Percentiles rank a stretch among this genome's conserved stretches.
Evolutionary conservation across 2,888 invertebrate species (phyloP).

Genomic region (Mallateleia sp.): DNA sequence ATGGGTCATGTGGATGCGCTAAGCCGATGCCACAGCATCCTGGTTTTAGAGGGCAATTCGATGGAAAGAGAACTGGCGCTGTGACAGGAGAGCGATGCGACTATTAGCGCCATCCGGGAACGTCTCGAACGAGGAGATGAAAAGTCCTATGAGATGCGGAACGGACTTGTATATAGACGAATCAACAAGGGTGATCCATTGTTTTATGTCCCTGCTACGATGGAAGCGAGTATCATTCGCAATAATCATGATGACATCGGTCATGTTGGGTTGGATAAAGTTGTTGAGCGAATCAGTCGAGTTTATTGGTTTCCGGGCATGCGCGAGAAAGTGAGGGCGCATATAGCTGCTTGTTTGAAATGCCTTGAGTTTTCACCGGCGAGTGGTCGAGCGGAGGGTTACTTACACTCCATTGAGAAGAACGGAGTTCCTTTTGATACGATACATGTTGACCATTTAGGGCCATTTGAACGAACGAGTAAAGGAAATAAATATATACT

Average conservation of each 20-base stretch:
- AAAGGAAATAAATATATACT: slow-evolving; percentile 11
- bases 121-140: slow-evolving; percentile 64
- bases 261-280: slow-evolving; percentile 49
- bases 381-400: slow-evolving; percentile 64
- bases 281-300: slow-evolving; percentile 43
- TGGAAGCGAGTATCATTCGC: slow-evolving; percentile 49
- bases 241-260: slow-evolving; percentile 51
- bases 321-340: slow-evolving; percentile 76
- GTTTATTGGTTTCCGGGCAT: slow-evolving; percentile 77
- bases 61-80: slow-evolving; percentile 72
- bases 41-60: slow-evolving; percentile 63
- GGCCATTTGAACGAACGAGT: neutral
- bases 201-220: too few relatives aligned
- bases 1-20: slow-evolving; percentile 76
- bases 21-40: slow-evolving; percentile 62
- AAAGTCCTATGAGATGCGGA: slow-evolving; percentile 50
- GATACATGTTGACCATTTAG: slow-evolving; percentile 23
- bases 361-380: slow-evolving; percentile 79
- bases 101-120: slow-evolving; percentile 63
- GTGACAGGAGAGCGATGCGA: slow-evolving; percentile 63
- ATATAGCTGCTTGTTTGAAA: slow-evolving; percentile 83
- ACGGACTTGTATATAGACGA: slow-evolving; percentile 77
- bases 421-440: slow-evolving; percentile 13
- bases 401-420: slow-evolving; percentile 8
- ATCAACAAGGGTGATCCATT: too few relatives aligned